phyloP scores from a whole-genome alignment of 2,797 vertebrate genomes.

The Bradypodion pumilum region DNA sequence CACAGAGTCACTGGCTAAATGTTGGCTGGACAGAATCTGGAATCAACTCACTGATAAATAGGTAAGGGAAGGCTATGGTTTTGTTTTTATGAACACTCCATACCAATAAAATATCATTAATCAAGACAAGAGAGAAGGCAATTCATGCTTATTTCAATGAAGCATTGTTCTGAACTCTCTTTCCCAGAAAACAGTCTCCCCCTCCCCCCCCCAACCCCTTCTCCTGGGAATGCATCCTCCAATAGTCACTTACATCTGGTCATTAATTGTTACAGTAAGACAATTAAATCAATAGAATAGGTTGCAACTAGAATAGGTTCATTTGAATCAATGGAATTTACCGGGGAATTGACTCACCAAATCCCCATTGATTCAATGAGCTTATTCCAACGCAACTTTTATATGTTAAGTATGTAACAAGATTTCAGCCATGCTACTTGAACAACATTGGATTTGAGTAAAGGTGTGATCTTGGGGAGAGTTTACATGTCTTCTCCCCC shows the following conservation, averaged over 20 bases:
- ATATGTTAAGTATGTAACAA: too few relatives aligned
- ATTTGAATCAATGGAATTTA: too few relatives aligned
- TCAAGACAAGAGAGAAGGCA: conserved; percentile 25
- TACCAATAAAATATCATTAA: conserved; percentile 2
- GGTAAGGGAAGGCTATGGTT: conserved; percentile 18
- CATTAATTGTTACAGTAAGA: neutral
- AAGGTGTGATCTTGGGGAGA: neutral
- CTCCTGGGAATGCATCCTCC: neutral
- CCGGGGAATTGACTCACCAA: too few relatives aligned
- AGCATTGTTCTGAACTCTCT: conserved; percentile 6
- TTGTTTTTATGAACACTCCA: conserved; percentile 22
- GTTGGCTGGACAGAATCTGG: neutral
- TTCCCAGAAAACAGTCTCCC: neutral
- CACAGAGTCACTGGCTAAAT: neutral
- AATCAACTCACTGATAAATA: conserved; percentile 22
- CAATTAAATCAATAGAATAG: neutral
- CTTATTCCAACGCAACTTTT: too few relatives aligned
- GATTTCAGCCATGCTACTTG: neutral
- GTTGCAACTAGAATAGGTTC: neutral
- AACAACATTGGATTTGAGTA: neutral
- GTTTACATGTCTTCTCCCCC: neutral
- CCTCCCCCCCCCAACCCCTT: neutral
- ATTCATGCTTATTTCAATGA: conserved; percentile 10
- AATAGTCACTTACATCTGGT: neutral
- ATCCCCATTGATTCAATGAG: too few relatives aligned